Base-by-base conservation (phyloP, 2,888 invertebrate species). In the Brachyopa scutellaris region DNA sequence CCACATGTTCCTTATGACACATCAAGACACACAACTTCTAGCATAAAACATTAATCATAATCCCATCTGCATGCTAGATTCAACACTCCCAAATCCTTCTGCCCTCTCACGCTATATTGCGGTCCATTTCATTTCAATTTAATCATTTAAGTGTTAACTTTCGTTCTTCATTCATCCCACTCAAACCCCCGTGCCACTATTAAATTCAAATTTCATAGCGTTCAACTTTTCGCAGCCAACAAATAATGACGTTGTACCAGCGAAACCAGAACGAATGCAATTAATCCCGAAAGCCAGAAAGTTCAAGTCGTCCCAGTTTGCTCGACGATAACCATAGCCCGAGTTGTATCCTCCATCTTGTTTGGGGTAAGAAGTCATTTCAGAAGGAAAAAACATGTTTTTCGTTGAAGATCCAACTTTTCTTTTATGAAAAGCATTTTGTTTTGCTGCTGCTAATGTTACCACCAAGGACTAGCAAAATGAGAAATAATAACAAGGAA, bases 401-500 rank as follows among this genome's bases (percentile, higher is more conserved):
- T 78, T 29, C 15, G 6, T 1, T 45, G 40, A 47, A 73, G 61
- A 40, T 62, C 9, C 21, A 67, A 79, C 55, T 79, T 62, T 79
- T 67, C 69, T 15, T 36, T 51, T 15, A 45, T 53, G 59, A 17
- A 53, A 47, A 53, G 13, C 38, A 53, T 77, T n/a, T 77, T 72
- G 47, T 49, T 69, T 36, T 57, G 6, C 49, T 23, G 1, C 19
- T 29, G 26, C 21, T 15, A 7, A 26, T 26, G n/a, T n/a, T n/a
- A n/a, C n/a, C 11, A 11, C 9, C 29, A 26, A 33, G 33, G 33
- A 51, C 17, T 17, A 33, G 19, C 42, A 59, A 59, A 70, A 82
- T 61, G 45, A 82, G 51, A 77, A 70, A 72, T 82, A 77, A 82
- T 77, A 77, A 77, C 76, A 36, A 61, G 70, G 11, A 72, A 72